These are phyloP conservation scores for Crocuta crocuta DNA, from an alignment of 2,113 vertebrate genomes.

Conservation along the genomic window DNA sequence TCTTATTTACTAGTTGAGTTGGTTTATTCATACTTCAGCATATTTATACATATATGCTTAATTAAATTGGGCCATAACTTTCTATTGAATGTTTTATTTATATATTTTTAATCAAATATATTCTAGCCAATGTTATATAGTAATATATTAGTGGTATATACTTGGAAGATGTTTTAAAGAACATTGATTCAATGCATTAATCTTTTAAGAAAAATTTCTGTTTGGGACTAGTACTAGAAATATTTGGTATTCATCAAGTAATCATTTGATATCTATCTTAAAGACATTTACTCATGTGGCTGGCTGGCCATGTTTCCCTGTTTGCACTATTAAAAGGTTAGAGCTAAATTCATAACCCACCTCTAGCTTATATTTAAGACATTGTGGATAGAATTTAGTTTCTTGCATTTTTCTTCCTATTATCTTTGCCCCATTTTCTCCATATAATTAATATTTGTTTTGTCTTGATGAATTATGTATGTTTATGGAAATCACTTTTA, in stretches of 20 bases:
- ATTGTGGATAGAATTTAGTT: neutral
- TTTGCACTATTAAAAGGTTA: constrained; percentile 12
- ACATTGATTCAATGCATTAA: neutral
- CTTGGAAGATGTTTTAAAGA: neutral
- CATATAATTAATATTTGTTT: constrained; percentile 34
- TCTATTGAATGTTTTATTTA: neutral
- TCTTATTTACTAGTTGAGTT: neutral
- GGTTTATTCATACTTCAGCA: neutral
- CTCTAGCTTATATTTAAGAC: constrained; percentile 20
- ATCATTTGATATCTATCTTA: neutral
- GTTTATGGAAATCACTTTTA: constrained; percentile 58
- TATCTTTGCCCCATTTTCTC: neutral
- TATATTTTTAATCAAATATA: neutral
- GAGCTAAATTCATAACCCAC: neutral
- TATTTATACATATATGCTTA: neutral
- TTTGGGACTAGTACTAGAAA: neutral
- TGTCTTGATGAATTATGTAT: constrained; percentile 47
- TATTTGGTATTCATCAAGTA: neutral
- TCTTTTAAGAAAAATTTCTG: neutral
- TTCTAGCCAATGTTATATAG: neutral
- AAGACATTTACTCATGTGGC: neutral
- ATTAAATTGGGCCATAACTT: neutral
- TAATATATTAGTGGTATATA: neutral
- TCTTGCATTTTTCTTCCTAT: neutral
- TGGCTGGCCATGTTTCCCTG: neutral